Base-by-base conservation (phyloP, 2,113 vertebrate genomes). In the Pomatostomus ruficeps region DNA sequence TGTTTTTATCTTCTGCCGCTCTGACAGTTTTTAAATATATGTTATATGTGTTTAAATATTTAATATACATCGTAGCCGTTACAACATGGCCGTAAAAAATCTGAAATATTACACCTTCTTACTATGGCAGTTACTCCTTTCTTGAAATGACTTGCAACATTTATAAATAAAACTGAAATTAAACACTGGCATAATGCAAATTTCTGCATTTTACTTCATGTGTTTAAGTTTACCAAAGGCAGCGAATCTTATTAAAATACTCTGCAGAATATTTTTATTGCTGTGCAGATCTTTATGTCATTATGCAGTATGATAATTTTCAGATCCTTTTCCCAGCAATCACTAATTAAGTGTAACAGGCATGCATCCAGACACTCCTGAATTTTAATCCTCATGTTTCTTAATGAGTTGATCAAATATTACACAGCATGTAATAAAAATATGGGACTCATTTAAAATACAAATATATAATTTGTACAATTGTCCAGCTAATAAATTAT, bases 311-410 rank as follows among this genome's bases (percentile, higher is more conserved):
- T 85, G 78, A 74, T 94, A 59, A 93, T 91, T 91, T 38, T 83
- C 75, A 83, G 71, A 58, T 55, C 51, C 65, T 82, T 75, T 74
- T 73, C n/a, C 26, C 55, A 88, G 82, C 51, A 84, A 17, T 88
- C 72, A 46, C 57, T 89, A 91, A 94, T 93, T 96, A 92, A 94
- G 63, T 62, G 40, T 88, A 88, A 71, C 59, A 89, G 88, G 59
- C 90, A 90, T 48, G 52, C 72, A 88, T 93, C 82, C 88, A 94
- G 90, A 63, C 73, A 57, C 36, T 94, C 72, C 55, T 94, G 94
- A 88, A 96, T 97, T 90, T 95, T 96, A 94, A 91, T 88, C 75
- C 89, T 82, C 72, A 35, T 91, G 79, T 81, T 95, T 94, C 85
- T 84, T 93, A 96, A 95, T 90, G 78, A 88, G 55, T 90, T 83